Conservation (phyloP, 92 coral and sea anemone species). For the Zoanthus sociatus region DNA sequence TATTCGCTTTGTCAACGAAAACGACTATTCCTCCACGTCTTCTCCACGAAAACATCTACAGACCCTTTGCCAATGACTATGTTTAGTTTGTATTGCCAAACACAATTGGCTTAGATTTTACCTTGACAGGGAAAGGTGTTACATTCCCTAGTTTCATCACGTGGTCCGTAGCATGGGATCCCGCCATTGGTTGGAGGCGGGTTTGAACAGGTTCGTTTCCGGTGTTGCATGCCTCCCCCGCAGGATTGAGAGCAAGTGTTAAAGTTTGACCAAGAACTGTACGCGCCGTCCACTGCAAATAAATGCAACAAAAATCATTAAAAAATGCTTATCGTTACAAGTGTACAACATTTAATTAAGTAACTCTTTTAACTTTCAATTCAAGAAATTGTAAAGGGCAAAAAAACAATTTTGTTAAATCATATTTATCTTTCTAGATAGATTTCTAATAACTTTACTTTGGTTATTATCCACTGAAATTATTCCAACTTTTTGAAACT, state of each 20-base stretch:
- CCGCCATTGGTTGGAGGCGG: conserved; percentile 81
- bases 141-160: conserved; percentile 67
- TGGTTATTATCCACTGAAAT: no score
- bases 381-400: no score
- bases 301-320: not conserved
- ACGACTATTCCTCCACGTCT: no score
- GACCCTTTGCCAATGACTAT: no score
- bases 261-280: conserved; percentile 73
- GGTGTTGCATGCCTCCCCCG: conserved; percentile 76
- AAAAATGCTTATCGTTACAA: not conserved
- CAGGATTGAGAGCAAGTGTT: conserved; percentile 71
- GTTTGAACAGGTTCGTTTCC: conserved; percentile 73
- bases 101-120: not conserved
- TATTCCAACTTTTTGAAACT: no score
- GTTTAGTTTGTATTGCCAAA: no score
- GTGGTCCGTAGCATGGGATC: conserved; percentile 71
- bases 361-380: no score
- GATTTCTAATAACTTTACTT: no score
- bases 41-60: no score
- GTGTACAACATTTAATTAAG: not conserved
- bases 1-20: no score
- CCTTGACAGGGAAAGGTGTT: conserved; percentile 66
- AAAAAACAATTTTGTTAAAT: no score
- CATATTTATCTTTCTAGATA: no score
- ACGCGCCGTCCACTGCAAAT: conserved; percentile 71